Evolutionary conservation across 37 sponge, comb jelly and placozoan species (phyloP).

Genomic region (Mnemiopsis leidyi): DNA sequence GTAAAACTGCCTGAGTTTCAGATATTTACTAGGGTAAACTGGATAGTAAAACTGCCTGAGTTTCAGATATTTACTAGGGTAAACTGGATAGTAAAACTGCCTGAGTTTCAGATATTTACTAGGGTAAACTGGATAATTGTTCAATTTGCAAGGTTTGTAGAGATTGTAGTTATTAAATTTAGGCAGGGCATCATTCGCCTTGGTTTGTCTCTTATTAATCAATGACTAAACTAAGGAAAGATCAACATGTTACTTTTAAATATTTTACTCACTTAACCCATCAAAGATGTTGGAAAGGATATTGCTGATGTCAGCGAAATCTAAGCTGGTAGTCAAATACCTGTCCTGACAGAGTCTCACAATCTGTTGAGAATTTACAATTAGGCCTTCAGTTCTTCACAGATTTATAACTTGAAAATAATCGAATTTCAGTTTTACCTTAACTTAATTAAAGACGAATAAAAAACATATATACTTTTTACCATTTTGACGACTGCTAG

Average conservation of each 20-base stretch:
- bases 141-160: too few relatives aligned
- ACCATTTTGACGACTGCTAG: not conserved
- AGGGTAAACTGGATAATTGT: too few relatives aligned
- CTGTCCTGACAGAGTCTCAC: not conserved
- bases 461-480: not conserved
- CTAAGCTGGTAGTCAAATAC: not conserved
- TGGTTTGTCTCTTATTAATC: not conserved
- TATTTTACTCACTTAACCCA: slow-evolving; percentile 21
- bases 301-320: not conserved
- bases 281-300: slow-evolving; percentile 41
- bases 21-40: too few relatives aligned
- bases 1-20: too few relatives aligned
- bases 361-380: not conserved
- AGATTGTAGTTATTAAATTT: too few relatives aligned
- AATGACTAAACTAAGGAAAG: not conserved
- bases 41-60: too few relatives aligned
- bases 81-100: too few relatives aligned
- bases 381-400: not conserved
- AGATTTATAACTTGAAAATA: not conserved
- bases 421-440: not conserved
- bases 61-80: too few relatives aligned
- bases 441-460: too few relatives aligned
- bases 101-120: too few relatives aligned
- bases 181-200: not conserved
- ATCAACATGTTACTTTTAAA: too few relatives aligned